phyloP scores from a whole-genome alignment of 92 coral and sea anemone species.

The Porites rus region DNA sequence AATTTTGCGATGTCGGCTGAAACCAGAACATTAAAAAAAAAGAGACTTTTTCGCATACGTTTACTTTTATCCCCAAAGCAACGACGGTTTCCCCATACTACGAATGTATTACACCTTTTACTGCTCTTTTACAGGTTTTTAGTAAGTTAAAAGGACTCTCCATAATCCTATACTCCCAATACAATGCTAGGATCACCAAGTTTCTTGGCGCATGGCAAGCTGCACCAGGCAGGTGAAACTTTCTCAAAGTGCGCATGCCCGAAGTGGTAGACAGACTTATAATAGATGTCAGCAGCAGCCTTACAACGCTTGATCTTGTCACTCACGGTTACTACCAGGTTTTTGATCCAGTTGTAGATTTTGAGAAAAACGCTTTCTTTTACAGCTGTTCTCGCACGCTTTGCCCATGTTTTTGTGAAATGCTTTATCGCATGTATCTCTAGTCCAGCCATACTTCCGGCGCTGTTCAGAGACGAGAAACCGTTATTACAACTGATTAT shows the following conservation, averaged over 20 bases:
- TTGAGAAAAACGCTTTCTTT: conserved; percentile 50
- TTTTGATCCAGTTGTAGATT: conserved; percentile 50
- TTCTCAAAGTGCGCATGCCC: conserved; percentile 55
- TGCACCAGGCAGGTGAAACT: conserved; percentile 84
- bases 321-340: conserved; percentile 2
- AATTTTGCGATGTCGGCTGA: no score
- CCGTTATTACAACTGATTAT: not conserved
- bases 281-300: conserved; percentile 66
- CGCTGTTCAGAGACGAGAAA: conserved; percentile 33
- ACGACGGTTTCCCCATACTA: no score
- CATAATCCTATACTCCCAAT: not conserved
- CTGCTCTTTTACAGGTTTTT: no score
- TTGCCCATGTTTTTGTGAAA: conserved; percentile 69
- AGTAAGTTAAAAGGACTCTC: no score
- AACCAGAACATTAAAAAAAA: no score
- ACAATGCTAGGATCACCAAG: conserved; percentile 59
- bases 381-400: conserved; percentile 44
- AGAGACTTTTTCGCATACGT: no score
- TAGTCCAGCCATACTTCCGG: conserved; percentile 58
- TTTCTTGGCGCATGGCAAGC: conserved; percentile 51
- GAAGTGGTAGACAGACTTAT: conserved; percentile 67
- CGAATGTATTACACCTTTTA: no score
- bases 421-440: conserved; percentile 56
- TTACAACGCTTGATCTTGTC: conserved; percentile 59
- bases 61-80: no score